Evolutionary conservation across 1,140 invertebrate species (phyloP).

Genomic region (Eciton burchellii): DNA sequence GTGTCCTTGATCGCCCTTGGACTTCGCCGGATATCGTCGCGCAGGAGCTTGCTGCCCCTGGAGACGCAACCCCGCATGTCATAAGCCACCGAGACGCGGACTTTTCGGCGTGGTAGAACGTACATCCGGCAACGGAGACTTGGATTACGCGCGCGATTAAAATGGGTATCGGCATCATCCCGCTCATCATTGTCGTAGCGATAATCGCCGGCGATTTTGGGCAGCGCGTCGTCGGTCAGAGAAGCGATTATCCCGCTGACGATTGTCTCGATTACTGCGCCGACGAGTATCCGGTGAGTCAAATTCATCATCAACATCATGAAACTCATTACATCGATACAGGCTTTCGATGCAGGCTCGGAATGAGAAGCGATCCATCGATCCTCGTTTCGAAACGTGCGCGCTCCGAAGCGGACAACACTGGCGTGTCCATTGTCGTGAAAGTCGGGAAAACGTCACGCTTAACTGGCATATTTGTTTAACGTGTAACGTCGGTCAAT

Average conservation of each 20-base stretch:
- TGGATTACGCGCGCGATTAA: constrained; percentile 23
- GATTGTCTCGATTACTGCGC: constrained; percentile 65
- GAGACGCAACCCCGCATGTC: not conserved
- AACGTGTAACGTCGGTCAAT: too few species aligned
- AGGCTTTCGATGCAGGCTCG: too few species aligned
- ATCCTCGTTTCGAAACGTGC: too few species aligned
- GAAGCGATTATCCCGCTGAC: constrained; percentile 2
- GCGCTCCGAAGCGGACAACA: too few species aligned
- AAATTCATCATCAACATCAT: too few species aligned
- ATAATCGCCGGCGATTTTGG: constrained; percentile 52
- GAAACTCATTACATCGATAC: too few species aligned
- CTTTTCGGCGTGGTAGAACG: not conserved
- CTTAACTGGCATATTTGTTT: too few species aligned
- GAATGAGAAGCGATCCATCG: too few species aligned
- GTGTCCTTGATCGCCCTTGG: not conserved
- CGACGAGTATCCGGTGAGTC: constrained; percentile 71
- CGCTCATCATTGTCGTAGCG: constrained; percentile 53
- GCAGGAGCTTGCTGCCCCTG: not conserved
- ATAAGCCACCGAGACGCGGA: not conserved
- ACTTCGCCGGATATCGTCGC: not conserved
- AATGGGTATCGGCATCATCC: constrained; percentile 59
- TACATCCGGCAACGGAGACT: not conserved
- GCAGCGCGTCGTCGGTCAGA: constrained; percentile 54
- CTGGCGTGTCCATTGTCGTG: too few species aligned
- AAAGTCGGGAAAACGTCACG: too few species aligned